Evolutionary conservation across 1,140 invertebrate genomes (phyloP), one percentile per base, ranked within the genome.

Genomic region (Drosophila kohkoa): DNA sequence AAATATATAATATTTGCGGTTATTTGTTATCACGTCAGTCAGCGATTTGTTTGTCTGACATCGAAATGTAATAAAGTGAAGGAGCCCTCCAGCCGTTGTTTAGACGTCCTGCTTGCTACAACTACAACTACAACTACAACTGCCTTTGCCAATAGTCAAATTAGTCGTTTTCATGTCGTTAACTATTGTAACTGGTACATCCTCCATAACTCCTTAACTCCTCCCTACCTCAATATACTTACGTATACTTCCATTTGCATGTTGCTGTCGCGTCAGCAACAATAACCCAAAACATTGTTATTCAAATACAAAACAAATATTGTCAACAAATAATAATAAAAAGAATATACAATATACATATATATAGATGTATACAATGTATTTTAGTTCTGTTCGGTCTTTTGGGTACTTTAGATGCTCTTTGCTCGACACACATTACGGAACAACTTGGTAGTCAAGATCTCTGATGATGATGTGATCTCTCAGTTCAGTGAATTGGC

Each of bases 141-240:
- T 63, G 32, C 41, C 43, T 55, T 66, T 74, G 54, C 60, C 73
- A 83, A 88, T 88, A 83, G 64, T 68, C 68, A 89, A 88, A 88
- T 88, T 88, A 88, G 73, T 73, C 76, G 70, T 72, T 78, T 88
- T 89, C 83, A 87, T 88, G 83, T 88, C 83, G 83, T 87, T 88
- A 87, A 87, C 80, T 69, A 87, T 87, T 88, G 83, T 89, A 87
- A 87, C 83, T 87, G 83, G 83, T 78, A 88, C 85, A 88, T 87
- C 51, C 75, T 74, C 13, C 60, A 51, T 62, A n/a, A 38, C 35
- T 8, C 35, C 20, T 25, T 25, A 25, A 38, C 32, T 8, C 32
- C 32, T 6, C 5, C 10, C 45, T 43, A 25, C 54, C n/a, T 15
- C 13, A 7, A 25, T 43, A 43, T n/a, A 43, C 20, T 25, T n/a